Evolutionary conservation across 2,888 invertebrate species (phyloP).

Genomic region (Pardosa pseudoannulata): DNA sequence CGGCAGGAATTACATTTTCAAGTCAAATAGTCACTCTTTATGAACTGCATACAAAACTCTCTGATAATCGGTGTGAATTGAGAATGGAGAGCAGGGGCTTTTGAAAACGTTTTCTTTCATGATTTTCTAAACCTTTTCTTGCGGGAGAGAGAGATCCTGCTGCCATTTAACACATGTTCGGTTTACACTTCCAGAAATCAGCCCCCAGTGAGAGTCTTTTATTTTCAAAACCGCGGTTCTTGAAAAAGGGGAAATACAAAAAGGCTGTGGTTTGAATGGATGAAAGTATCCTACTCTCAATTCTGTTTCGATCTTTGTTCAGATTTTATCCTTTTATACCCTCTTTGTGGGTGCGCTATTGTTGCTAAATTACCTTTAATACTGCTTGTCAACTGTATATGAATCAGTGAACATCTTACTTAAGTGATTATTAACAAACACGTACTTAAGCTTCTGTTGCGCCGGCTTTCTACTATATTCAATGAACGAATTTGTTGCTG

Average conservation of each 20-base stretch:
- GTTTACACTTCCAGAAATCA: slow-evolving; percentile 12
- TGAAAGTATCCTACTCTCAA: slow-evolving; percentile 5
- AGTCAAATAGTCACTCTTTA: neutral
- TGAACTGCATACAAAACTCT: neutral
- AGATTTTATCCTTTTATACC: neutral
- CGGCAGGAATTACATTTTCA: neutral
- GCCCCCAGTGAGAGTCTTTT: slow-evolving; percentile 12
- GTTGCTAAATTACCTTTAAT: slow-evolving; percentile 10
- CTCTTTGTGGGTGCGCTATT: neutral
- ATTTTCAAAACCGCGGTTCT: slow-evolving; percentile 7
- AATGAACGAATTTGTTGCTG: too few species aligned
- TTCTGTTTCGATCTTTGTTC: neutral
- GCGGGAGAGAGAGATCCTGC: neutral
- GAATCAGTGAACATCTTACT: neutral
- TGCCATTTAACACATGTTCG: neutral
- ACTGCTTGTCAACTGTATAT: neutral
- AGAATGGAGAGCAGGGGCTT: neutral
- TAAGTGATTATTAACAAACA: neutral
- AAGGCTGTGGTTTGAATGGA: slow-evolving; percentile 7
- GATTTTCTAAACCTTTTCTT: neutral
- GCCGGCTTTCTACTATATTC: too few species aligned
- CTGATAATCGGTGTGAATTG: neutral
- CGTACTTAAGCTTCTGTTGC: too few species aligned
- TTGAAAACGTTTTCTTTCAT: neutral
- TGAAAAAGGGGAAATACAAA: neutral